A percentile compares a stretch with the other conserved stretches of the same genome.
Conservation (phyloP, 2,113 vertebrate species). For the Clupea harengus region DNA sequence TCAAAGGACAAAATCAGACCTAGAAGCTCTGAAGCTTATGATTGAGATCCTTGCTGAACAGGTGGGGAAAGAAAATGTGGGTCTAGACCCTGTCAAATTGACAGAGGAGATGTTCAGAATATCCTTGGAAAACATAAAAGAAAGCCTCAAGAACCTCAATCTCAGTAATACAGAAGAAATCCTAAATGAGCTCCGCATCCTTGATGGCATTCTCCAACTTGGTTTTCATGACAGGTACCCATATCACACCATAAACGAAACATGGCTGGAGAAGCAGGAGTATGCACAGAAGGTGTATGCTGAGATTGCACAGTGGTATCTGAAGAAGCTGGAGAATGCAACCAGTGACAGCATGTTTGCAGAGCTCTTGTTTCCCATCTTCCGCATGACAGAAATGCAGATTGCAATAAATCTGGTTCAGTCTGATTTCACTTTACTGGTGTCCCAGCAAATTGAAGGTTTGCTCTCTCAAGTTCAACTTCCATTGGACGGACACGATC, state of each 20-base stretch:
- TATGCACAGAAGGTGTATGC: slow-evolving; percentile 50
- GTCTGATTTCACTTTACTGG: slow-evolving; percentile 50
- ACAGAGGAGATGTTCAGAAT: slow-evolving; percentile 41
- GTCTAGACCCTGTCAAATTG: slow-evolving; percentile 33
- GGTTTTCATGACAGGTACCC: slow-evolving; percentile 41
- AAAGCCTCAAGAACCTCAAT: slow-evolving; percentile 54
- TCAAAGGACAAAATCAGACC: slow-evolving; percentile 29
- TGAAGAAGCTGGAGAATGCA: slow-evolving; percentile 61
- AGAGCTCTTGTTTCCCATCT: slow-evolving; percentile 54
- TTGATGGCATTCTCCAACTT: slow-evolving; percentile 62
- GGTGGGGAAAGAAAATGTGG: slow-evolving; percentile 24
- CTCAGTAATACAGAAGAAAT: slow-evolving; percentile 53
- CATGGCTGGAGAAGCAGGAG: slow-evolving; percentile 31
- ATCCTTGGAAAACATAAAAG: slow-evolving; percentile 56
- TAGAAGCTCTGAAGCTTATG: slow-evolving; percentile 49
- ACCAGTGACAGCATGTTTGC: slow-evolving; percentile 54
- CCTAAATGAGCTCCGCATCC: slow-evolving; percentile 58
- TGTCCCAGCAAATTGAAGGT: slow-evolving; percentile 47
- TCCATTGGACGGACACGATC: slow-evolving; percentile 55
- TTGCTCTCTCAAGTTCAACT: slow-evolving; percentile 49
- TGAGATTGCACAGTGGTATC: slow-evolving; percentile 65
- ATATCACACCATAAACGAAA: slow-evolving; percentile 47
- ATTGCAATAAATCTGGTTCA: slow-evolving; percentile 51
- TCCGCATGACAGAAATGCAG: slow-evolving; percentile 58
- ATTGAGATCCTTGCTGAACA: slow-evolving; percentile 51